Base-by-base conservation (phyloP, 2,888 invertebrate genomes). In the Macrophya annulata region DNA sequence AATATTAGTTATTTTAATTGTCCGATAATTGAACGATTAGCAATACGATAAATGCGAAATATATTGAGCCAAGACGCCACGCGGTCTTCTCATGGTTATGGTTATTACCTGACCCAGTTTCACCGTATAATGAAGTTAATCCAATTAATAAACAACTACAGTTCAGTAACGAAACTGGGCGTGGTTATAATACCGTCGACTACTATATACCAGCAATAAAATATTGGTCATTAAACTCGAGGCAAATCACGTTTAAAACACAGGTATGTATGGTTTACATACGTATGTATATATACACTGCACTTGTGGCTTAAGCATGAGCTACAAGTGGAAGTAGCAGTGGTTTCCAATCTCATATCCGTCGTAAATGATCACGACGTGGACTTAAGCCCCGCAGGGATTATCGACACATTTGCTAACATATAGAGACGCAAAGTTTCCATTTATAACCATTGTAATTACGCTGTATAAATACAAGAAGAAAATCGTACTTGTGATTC, bases 171-270 rank as follows among this genome's bases (percentile, higher is more conserved):
- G 72, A 45, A 74, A 74, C 43, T 6, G 72, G 72, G 72, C 45
- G 72, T 74, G 72, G 72, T 45, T 15, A 17, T 12, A 21, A n/a
- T n/a, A 74, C 72, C 21, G 72, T 74, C 43, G 0, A 10, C 72
- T 31, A 17, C 48, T 31, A 12, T 62, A 62, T 25, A 40, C 21
- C 5, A 17, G 72, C 25, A 74, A 74, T 74, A 74, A 74, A 74
- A 74, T 74, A 74, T 74, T 74, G 72, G 72, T 45, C 72, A 74
- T 74, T 74, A 43, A 74, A 74, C 72, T 74, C 45, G 43, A 43
- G 10, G 72, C 72, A 74, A 74, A 74, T 74, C 72, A 45, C 12
- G 45, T 74, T 45, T 40, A 31, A 74, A 74, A 45, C 45, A 45
- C 37, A 37, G 68, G 15, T 68, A 68, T 15, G n/a, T 21, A 25